Evolutionary conservation across 2,113 vertebrate species (phyloP).

Genomic region (Sorex araneus): DNA sequence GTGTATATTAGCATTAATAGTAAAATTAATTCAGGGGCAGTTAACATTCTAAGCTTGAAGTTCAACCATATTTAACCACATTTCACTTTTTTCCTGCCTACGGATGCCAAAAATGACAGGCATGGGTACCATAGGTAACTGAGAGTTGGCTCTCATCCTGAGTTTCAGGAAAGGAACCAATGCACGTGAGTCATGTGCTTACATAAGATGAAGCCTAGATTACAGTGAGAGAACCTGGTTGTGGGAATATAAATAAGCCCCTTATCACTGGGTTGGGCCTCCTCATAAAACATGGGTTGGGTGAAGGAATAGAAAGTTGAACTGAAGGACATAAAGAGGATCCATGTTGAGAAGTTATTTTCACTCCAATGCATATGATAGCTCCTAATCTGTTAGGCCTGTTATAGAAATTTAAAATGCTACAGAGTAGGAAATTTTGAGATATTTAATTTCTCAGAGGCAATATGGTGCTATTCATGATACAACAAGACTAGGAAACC

Average conservation of each 20-base stretch:
- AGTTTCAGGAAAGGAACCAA: conserved; percentile 75
- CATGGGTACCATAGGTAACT: neutral
- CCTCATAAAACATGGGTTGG: conserved; percentile 68
- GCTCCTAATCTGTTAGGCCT: neutral
- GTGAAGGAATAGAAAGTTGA: conserved; percentile 61
- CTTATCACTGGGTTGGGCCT: conserved; percentile 75
- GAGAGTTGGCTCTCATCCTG: conserved; percentile 59
- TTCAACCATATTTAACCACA: neutral
- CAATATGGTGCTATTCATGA: neutral
- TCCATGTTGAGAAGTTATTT: neutral
- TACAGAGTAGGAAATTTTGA: neutral
- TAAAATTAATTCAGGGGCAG: neutral
- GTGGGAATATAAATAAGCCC: conserved; percentile 72
- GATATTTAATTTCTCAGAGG: conserved; percentile 5
- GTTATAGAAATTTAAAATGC: neutral
- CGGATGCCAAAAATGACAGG: neutral
- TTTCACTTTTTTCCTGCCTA: neutral
- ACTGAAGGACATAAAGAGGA: neutral
- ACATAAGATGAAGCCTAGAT: conserved; percentile 71
- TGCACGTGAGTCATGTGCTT: conserved; percentile 73
- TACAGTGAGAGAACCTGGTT: conserved; percentile 66
- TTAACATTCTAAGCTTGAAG: neutral
- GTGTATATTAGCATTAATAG: neutral
- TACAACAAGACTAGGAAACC: neutral
- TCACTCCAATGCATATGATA: neutral